Evolutionary conservation across 2,797 vertebrate species (phyloP), one percentile per base, ranked within the genome.

Genomic region (Tiaroga cobitis): DNA sequence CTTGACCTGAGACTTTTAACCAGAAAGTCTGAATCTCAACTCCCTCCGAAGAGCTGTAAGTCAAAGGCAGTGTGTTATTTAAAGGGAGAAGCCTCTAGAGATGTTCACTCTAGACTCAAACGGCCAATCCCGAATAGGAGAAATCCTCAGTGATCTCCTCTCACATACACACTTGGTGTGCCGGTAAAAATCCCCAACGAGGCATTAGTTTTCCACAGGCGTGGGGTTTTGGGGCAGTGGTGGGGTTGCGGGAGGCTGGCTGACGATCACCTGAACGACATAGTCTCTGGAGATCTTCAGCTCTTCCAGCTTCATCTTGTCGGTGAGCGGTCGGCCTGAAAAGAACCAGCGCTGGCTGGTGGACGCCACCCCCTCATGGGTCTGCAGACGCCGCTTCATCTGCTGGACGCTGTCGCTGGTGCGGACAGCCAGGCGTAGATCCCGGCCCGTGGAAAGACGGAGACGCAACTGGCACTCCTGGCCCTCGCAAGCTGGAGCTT

Each of bases 231-330:
- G 95, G 0, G 87, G 89, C 84, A 84, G 77, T 26, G 86, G 90
- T 90, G 91, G 90, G 94, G 96, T 87, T 95, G 94, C 94, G 5
- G 87, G 93, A 18, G 96, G 98, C 91, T 98, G 98, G 95, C 97
- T 99, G 92, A 99, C 95, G 74, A 99, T 99, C 80, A 99, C 98
- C 95, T 99, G 98, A 80, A 99, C 98, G 72, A 99, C 97, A 39
- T 99, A 99, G 96, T 99, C 98, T 94, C 96, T 97, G 85, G 98
- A 97, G 94, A 99, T 99, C 95, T 99, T 98, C 90, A 99, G 95
- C 89, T 99, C 98, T 90, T 99, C 98, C 93, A 99, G 93, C 92
- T 95, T 97, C 95, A 99, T 98, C 91, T 96, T 97, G 93, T 99
- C 97, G 2, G 97, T 97, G 90, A 99, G 96, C 0, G 98, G 97